phyloP scores from a whole-genome alignment of 2,113 vertebrate genomes.

The Megaceryle maxima region DNA sequence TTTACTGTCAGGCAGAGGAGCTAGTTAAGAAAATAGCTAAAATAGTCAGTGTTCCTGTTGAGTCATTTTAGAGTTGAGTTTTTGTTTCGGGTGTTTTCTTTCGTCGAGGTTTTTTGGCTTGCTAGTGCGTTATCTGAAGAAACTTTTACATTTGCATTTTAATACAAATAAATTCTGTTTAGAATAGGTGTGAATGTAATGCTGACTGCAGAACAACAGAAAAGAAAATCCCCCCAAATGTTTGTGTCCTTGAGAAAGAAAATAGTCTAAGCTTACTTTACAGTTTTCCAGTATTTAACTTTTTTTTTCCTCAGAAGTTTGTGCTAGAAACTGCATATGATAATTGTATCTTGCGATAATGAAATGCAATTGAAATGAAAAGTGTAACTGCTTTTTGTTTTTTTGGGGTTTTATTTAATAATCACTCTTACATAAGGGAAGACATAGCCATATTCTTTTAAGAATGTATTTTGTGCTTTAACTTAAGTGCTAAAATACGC shows the following conservation, averaged over 20 bases:
- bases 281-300: background rate
- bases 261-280: background rate
- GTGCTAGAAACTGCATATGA: background rate
- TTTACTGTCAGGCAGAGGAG: slow-evolving; percentile 62
- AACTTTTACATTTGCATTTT: slow-evolving; percentile 15
- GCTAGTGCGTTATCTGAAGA: background rate
- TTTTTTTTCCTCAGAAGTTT: background rate
- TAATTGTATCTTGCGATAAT: background rate
- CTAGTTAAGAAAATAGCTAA: slow-evolving; percentile 26
- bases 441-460: background rate
- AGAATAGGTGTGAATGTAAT: slow-evolving; percentile 28
- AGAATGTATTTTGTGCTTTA: background rate
- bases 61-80: background rate
- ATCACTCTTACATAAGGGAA: background rate
- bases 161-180: slow-evolving; percentile 34
- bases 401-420: background rate
- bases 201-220: slow-evolving; percentile 4
- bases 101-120: background rate
- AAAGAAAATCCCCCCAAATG: background rate
- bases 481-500: background rate
- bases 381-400: background rate
- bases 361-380: background rate
- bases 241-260: background rate
- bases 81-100: slow-evolving; percentile 29
- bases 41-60: background rate